phyloP scores from a whole-genome alignment of 2,888 invertebrate species.

The Stomorhina lunata region DNA sequence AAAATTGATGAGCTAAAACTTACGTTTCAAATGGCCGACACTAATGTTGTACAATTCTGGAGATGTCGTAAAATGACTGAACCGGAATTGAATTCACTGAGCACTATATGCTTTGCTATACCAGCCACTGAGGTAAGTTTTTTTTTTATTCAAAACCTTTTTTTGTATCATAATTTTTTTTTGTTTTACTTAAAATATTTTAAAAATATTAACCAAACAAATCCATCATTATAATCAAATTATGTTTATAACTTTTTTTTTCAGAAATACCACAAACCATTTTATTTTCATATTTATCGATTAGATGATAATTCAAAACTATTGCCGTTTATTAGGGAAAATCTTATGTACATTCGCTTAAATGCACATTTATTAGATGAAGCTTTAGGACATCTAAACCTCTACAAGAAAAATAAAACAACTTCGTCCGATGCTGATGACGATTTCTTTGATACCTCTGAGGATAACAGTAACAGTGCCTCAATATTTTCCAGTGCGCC shows the following conservation, averaged over 20 bases:
- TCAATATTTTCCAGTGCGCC: no score
- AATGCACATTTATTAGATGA: constrained; percentile 28
- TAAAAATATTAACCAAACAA: not conserved
- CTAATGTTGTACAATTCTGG: constrained; percentile 47
- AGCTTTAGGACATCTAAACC: not conserved
- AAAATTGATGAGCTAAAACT: constrained; percentile 24
- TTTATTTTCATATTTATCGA: constrained; percentile 3
- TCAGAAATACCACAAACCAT: constrained; percentile 34
- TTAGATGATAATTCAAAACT: not conserved
- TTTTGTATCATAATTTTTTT: not conserved
- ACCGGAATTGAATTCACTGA: constrained; percentile 31
- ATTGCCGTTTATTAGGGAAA: constrained; percentile 20
- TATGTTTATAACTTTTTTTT: not conserved
- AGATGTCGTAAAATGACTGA: not conserved
- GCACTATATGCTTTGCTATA: constrained; percentile 48
- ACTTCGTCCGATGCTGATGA: not conserved
- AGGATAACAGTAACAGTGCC: not conserved
- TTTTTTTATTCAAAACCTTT: not conserved
- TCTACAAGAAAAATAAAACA: not conserved
- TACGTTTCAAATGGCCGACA: constrained; percentile 40
- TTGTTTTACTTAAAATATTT: not conserved
- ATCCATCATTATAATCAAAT: not conserved
- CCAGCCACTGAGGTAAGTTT: constrained; percentile 49
- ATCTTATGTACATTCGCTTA: constrained; percentile 17
- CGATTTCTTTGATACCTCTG: not conserved